Evolutionary conservation across 2,888 invertebrate species (phyloP).

Genomic region (Raillietiella orientalis): DNA sequence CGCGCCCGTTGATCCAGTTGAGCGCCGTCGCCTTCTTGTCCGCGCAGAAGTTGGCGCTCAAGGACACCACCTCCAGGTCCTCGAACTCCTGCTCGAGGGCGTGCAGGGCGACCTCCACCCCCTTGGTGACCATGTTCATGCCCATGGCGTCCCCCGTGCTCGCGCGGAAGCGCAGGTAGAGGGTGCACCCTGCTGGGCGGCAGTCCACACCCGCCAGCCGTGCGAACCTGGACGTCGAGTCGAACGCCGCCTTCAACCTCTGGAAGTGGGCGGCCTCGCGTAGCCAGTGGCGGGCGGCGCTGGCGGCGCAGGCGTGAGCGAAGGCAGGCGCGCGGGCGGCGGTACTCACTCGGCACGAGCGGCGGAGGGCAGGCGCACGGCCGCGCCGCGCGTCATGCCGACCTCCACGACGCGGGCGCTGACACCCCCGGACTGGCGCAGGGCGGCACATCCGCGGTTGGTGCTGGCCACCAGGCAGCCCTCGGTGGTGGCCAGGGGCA

Average conservation of each 20-base stretch:
- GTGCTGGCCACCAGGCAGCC: conserved; percentile 43
- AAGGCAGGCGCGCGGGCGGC: no score
- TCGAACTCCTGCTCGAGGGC: conserved; percentile 36
- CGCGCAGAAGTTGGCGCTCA: conserved; percentile 89
- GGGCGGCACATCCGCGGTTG: no score
- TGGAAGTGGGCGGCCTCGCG: no score
- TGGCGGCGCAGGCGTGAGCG: no score
- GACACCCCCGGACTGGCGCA: no score
- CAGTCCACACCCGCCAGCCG: conserved; percentile 44
- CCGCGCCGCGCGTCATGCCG: conserved; percentile 92
- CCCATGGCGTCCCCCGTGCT: conserved; percentile 98
- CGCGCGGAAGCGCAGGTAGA: conserved; percentile 73
- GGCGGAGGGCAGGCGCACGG: conserved; percentile 40
- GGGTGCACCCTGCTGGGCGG: conserved; percentile 48
- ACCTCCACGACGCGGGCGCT: conserved; percentile 53
- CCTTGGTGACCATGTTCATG: conserved; percentile 98
- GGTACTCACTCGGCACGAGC: no score
- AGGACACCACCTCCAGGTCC: conserved; percentile 67
- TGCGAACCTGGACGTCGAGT: no score
- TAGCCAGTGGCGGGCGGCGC: no score
- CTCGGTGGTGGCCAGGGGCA: conserved; percentile 98
- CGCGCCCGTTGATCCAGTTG: conserved; percentile 92
- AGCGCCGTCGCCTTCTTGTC: conserved; percentile 94
- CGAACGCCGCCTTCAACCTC: no score
- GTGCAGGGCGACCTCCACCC: conserved; percentile 56